These are phyloP conservation scores for Drosophila mercatorum DNA, from an alignment of 2,888 invertebrate genomes.

Conservation along the genomic window DNA sequence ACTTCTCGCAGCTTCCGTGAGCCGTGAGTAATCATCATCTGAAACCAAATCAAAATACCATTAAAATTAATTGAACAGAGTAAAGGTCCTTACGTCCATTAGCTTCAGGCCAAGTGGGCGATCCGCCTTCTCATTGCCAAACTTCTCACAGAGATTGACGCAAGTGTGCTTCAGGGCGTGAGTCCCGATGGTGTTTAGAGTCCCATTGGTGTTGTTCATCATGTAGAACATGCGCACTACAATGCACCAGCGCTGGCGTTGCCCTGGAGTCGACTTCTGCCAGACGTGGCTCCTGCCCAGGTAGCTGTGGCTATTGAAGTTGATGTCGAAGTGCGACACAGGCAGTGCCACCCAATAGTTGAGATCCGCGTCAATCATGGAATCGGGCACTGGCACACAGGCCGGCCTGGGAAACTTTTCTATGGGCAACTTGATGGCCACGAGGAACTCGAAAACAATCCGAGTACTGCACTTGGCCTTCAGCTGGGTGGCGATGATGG, in stretches of 20 bases:
- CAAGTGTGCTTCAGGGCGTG: conserved; percentile 37
- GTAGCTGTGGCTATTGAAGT: conserved; percentile 15
- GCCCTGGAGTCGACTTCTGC: conserved; percentile 14
- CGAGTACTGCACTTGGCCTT: neutral
- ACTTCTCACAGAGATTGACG: conserved; percentile 21
- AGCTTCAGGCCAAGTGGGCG: conserved; percentile 9
- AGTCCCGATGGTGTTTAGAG: conserved; percentile 19
- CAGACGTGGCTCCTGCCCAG: conserved; percentile 31
- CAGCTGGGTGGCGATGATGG: conserved; percentile 25
- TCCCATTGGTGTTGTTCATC: conserved; percentile 17
- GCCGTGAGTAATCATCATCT: conserved; percentile 34
- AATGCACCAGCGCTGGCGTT: conserved; percentile 16
- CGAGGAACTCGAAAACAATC: conserved; percentile 29
- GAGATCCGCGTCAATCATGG: neutral
- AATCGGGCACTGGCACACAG: conserved; percentile 10
- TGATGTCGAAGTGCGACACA: conserved; percentile 25
- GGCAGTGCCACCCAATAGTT: conserved; percentile 32
- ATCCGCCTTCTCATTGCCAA: conserved; percentile 14
- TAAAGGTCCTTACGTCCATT: conserved; percentile 8
- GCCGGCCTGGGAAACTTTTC: conserved; percentile 11
- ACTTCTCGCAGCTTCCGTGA: conserved; percentile 14
- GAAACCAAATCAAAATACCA: neutral
- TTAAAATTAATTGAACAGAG: neutral
- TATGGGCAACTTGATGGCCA: conserved; percentile 21
- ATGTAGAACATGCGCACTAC: conserved; percentile 23